These are phyloP conservation scores for Scaptomyza montana DNA, from an alignment of 1,140 invertebrate species.

Conservation along the genomic window DNA sequence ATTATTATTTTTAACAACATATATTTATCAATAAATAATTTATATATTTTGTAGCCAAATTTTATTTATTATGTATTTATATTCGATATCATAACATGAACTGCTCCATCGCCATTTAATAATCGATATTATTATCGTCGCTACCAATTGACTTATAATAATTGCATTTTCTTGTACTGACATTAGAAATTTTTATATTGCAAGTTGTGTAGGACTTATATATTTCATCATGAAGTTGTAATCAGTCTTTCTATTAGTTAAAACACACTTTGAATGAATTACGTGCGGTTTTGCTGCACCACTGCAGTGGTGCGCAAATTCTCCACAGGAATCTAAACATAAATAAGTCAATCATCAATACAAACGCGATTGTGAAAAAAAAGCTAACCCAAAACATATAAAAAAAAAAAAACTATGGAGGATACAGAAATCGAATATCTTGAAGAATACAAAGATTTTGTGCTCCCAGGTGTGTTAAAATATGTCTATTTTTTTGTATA, in stretches of 20 bases:
- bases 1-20: too few relatives aligned
- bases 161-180: constrained; percentile 15
- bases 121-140: constrained; percentile 4
- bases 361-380: constrained; percentile 12
- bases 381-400: constrained; percentile 1
- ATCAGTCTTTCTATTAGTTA: not conserved
- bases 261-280: constrained; percentile 1
- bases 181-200: constrained; percentile 10
- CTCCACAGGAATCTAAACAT: not conserved
- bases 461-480: constrained; percentile 54
- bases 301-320: constrained; percentile 10
- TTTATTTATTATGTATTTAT: too few relatives aligned
- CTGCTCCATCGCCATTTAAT: not conserved
- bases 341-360: constrained; percentile 9
- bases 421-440: constrained; percentile 73
- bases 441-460: constrained; percentile 71
- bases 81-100: too few relatives aligned
- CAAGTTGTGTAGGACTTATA: not conserved
- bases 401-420: constrained; percentile 51
- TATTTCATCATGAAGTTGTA: not conserved
- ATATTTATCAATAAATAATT: too few relatives aligned
- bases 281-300: not conserved
- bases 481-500: constrained; percentile 3
- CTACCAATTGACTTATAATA: constrained; percentile 5
- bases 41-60: too few relatives aligned